Percentiles rank a stretch among this genome's conserved stretches.
These are phyloP conservation scores for Antechinus stuartii DNA, from an alignment of 2,113 vertebrate genomes.

Conservation along the genomic window DNA sequence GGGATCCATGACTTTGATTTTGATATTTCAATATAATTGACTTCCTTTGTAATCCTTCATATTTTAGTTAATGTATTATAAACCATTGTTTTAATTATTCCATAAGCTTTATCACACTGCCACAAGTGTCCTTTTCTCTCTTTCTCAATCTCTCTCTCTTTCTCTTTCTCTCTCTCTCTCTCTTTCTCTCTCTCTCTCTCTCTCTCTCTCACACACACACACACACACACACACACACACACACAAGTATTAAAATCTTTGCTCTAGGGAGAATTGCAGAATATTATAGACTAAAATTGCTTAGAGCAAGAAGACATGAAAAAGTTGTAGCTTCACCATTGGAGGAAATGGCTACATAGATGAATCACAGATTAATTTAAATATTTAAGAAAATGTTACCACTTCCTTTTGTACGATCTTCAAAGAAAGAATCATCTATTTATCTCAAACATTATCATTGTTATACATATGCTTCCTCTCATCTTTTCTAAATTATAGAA, in stretches of 20 bases:
- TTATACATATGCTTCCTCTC: not conserved
- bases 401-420: constrained; percentile 25
- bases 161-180: too few relatives aligned
- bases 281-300: not conserved
- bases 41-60: not conserved
- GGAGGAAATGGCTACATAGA: not conserved
- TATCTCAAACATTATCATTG: not conserved
- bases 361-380: not conserved
- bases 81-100: not conserved
- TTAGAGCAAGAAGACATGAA: not conserved
- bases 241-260: not conserved
- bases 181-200: too few relatives aligned
- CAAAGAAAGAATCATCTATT: not conserved
- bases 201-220: too few relatives aligned
- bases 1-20: not conserved
- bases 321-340: not conserved
- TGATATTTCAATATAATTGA: not conserved
- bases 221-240: too few relatives aligned
- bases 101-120: not conserved
- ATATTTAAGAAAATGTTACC: not conserved
- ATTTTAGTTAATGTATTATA: not conserved
- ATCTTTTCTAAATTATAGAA: constrained; percentile 6
- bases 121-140: not conserved
- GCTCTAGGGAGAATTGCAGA: not conserved
- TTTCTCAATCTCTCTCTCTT: too few relatives aligned